phyloP scores from a whole-genome alignment of 1,140 invertebrate species.

The Drosophila triauraria region DNA sequence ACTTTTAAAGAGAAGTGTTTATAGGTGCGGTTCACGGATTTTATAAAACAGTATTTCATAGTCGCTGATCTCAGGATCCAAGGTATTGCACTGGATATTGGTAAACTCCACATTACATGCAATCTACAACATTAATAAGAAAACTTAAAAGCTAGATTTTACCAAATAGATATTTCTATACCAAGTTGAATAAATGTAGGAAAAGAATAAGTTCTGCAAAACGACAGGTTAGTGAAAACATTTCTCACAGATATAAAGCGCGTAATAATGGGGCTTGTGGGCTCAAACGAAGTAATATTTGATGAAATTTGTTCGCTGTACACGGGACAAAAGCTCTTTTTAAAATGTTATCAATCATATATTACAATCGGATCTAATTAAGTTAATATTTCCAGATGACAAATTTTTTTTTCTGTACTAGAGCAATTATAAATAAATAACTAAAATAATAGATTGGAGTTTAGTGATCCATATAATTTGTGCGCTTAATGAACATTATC shows the following conservation, averaged over 20 bases:
- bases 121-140: not conserved
- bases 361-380: too few relatives aligned
- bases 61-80: not conserved
- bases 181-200: not conserved
- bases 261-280: not conserved
- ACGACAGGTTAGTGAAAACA: not conserved
- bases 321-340: too few relatives aligned
- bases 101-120: not conserved
- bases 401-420: too few relatives aligned
- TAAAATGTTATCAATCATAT: too few relatives aligned
- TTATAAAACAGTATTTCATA: not conserved
- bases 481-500: too few relatives aligned
- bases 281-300: not conserved
- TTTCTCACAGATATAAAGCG: not conserved
- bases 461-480: not conserved
- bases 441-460: not conserved
- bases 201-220: not conserved
- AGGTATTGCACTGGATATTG: not conserved
- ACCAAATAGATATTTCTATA: not conserved
- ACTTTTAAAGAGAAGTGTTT: conserved; percentile 24
- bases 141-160: too few relatives aligned
- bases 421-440: too few relatives aligned
- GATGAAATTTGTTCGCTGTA: too few relatives aligned
- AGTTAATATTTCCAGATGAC: too few relatives aligned
- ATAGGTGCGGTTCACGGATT: conserved; percentile 21